phyloP scores from a whole-genome alignment of 2,113 vertebrate species.

The Pelodiscus sinensis region DNA sequence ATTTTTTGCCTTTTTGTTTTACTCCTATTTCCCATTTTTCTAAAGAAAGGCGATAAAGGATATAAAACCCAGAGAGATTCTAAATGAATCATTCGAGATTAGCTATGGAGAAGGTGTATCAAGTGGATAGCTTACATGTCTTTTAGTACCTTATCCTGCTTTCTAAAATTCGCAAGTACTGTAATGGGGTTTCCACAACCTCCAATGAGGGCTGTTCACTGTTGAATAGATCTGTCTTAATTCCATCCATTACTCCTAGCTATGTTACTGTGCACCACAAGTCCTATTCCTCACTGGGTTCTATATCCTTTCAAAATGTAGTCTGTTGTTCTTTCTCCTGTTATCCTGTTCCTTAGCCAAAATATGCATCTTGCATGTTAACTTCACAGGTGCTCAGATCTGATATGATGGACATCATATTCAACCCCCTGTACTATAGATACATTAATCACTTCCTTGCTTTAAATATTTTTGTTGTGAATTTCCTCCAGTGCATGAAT shows the following conservation, averaged over 20 bases:
- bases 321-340: not conserved
- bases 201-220: not conserved
- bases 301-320: not conserved
- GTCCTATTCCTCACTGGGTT: not conserved
- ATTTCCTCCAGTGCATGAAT: not conserved
- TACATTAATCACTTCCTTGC: not conserved
- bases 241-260: not conserved
- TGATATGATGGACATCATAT: not conserved
- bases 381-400: not conserved
- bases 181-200: not conserved
- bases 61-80: not conserved
- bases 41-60: not conserved
- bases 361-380: accelerated
- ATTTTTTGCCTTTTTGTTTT: not conserved
- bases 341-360: not conserved
- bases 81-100: not conserved
- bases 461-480: not conserved
- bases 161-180: not conserved
- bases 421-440: not conserved
- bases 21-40: not conserved
- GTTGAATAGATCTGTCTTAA: not conserved
- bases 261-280: not conserved
- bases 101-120: not conserved
- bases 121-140: not conserved
- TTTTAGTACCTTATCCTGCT: not conserved